phyloP scores from a whole-genome alignment of 2,888 invertebrate species.

The Clepsis dumicolana region DNA sequence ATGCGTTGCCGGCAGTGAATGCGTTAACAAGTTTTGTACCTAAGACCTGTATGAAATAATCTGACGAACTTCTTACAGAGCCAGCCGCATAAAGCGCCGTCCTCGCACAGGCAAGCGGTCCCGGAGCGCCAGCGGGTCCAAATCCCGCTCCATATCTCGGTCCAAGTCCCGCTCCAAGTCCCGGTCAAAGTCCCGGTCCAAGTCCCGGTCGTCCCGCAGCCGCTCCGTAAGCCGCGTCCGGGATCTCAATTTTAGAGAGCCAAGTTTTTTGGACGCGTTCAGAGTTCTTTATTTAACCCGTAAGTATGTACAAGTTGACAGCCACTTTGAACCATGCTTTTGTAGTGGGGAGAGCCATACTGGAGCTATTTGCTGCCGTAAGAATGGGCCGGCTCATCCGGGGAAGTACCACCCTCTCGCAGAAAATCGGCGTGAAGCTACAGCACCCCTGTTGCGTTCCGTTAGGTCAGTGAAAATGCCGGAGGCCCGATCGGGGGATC shows the following conservation, averaged over 20 bases:
- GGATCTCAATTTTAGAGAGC: constrained; percentile 62
- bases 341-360: no score
- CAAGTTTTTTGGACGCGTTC: constrained; percentile 75
- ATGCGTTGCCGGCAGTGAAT: no score
- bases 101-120: constrained; percentile 52
- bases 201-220: constrained; percentile 54
- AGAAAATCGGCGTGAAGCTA: no score
- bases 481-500: no score
- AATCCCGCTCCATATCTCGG: constrained; percentile 35
- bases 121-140: constrained; percentile 49
- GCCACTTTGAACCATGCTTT: background rate
- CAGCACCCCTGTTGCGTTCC: no score
- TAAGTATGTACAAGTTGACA: constrained; percentile 53
- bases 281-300: constrained; percentile 74
- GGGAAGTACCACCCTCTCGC: no score
- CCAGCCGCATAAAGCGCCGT: constrained; percentile 63
- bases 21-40: no score
- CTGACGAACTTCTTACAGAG: background rate
- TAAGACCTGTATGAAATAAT: no score
- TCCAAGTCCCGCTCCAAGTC: constrained; percentile 30
- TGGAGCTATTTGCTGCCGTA: no score
- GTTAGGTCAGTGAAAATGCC: no score
- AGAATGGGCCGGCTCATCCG: no score
- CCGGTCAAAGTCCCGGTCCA: constrained; percentile 52
- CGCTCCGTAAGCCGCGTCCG: constrained; percentile 56